phyloP scores from a whole-genome alignment of 2,888 invertebrate species.

The Margaritifera margaritifera region DNA sequence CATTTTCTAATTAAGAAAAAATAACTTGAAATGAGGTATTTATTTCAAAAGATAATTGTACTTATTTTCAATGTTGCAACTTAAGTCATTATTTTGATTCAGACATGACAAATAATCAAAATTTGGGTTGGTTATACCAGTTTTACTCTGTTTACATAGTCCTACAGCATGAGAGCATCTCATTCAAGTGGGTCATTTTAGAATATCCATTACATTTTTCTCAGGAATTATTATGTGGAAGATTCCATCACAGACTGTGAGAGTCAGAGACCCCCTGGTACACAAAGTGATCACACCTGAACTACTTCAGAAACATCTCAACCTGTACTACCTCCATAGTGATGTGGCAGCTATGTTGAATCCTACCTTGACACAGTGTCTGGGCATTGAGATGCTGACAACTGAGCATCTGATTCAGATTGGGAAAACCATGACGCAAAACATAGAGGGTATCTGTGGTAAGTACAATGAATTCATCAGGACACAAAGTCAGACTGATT shows the following conservation, averaged over 20 bases:
- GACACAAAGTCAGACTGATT: no score
- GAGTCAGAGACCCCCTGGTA: constrained; percentile 58
- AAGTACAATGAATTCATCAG: neutral
- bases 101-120: no score
- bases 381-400: constrained; percentile 66
- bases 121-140: no score
- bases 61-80: no score
- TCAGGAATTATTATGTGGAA: constrained; percentile 60
- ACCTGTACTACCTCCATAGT: constrained; percentile 65
- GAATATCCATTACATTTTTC: no score
- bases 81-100: no score
- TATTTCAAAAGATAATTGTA: no score
- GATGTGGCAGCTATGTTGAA: constrained; percentile 57
- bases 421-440: constrained; percentile 51
- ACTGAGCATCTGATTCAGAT: constrained; percentile 66
- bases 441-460: constrained; percentile 25
- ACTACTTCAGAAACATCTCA: constrained; percentile 60
- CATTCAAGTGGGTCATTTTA: no score
- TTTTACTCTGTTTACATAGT: no score
- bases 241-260: constrained; percentile 68
- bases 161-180: no score
- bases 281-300: constrained; percentile 63
- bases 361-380: constrained; percentile 55
- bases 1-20: no score
- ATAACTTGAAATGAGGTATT: no score